Evolutionary conservation across 2,888 invertebrate species (phyloP), one percentile per base, ranked within the genome.

Genomic region (Aphelenchoides bicaudatus): DNA sequence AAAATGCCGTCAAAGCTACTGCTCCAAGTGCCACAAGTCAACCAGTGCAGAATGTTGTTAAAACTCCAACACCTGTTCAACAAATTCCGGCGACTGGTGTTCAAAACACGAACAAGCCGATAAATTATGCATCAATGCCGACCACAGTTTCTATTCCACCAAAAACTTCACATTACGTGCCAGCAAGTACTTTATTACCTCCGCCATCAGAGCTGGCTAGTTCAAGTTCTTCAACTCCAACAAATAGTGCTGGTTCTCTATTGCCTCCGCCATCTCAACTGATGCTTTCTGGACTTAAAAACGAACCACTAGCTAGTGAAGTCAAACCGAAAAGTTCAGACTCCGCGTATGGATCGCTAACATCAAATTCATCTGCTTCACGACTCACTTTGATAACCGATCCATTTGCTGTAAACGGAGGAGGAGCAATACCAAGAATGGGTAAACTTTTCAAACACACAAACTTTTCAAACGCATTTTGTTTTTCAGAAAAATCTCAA

Each of bases 211-310:
- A 6, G 8, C 43, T 21, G 6, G 43, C 23, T 19, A 8, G 8
- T 21, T 8, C 43, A 19, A 6, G 10, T n/a, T n/a, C 43, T 6
- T 8, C 23, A 10, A 6, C 43, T 43, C 23, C n/a, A 25, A 6
- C 43, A 34, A 13, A 13, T 13, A 34, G 16, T 34, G 43, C 43
- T 8, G 25, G 8, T n/a, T 43, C 43, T 19, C n/a, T 61, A 6
- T 46, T 61, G 10, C 61, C 61, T 3, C 54, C 61, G 38, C 61
- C 61, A 1, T 61, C 61, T 13, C 21, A 61, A 4, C 38, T 61
- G 13, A 21, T 61, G 13, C 29, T 61, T n/a, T 16, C 34, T 10
- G 31, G 56, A 21, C 25, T 43, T 25, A 43, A 43, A n/a, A 43
- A 43, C 10, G 43, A 43, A n/a, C 10, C 16, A 10, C 6, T 25